A percentile compares a stretch with the other conserved stretches of the same genome.
Evolutionary conservation across 2,797 vertebrate genomes (phyloP).

Genomic region (Gila robusta): DNA sequence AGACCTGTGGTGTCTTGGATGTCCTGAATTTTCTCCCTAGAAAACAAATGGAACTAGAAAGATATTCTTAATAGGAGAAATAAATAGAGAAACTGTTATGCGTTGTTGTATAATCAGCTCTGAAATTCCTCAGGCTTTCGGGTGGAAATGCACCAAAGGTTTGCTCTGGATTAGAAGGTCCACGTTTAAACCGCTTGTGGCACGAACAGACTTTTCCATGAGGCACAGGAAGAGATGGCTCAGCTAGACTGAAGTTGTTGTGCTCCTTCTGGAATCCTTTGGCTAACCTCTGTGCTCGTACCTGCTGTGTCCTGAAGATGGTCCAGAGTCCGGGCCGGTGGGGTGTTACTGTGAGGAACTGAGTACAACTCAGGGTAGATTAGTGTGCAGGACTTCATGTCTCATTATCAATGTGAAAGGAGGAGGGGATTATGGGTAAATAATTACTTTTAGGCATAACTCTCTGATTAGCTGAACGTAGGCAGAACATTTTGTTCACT

Average conservation of each 20-base stretch:
- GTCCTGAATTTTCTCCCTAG: background rate
- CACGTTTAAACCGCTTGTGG: conserved; percentile 59
- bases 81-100: conserved; percentile 42
- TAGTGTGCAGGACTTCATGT: conserved; percentile 11
- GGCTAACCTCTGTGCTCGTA: background rate
- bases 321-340: conserved; percentile 14
- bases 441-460: conserved; percentile 38
- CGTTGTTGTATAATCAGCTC: conserved; percentile 68
- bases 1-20: conserved; percentile 8
- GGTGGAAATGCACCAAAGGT: conserved; percentile 47
- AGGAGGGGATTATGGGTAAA: conserved; percentile 23
- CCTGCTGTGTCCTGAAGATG: conserved; percentile 43
- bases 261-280: background rate
- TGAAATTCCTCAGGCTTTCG: conserved; percentile 71
- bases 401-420: conserved; percentile 23
- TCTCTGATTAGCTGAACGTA: conserved; percentile 4
- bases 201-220: conserved; percentile 57
- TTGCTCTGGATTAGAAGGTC: conserved; percentile 66
- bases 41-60: background rate
- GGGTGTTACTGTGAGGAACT: conserved; percentile 50
- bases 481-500: background rate
- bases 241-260: conserved; percentile 26
- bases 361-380: conserved; percentile 4
- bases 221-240: conserved; percentile 53
- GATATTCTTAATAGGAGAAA: background rate